Conservation (phyloP, 2,888 invertebrate genomes). For the Lithophane ornitopus region DNA sequence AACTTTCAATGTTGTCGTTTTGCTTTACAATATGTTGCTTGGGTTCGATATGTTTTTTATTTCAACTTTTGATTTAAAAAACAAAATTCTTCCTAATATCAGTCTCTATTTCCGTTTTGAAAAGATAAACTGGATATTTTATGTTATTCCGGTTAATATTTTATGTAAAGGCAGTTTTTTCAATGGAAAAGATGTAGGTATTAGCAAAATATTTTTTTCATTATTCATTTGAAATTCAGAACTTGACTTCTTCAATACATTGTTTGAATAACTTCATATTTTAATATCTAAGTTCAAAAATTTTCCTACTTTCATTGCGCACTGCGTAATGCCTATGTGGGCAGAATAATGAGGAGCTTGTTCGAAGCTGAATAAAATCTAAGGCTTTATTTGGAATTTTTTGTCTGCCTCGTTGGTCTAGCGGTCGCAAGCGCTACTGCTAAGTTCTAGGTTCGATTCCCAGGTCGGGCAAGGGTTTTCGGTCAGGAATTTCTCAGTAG, state of each 20-base stretch:
- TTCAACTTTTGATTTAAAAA: background rate
- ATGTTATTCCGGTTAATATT: background rate
- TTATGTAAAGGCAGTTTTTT: background rate
- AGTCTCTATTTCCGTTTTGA: too few species aligned
- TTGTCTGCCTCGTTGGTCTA: too few species aligned
- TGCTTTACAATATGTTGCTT: background rate
- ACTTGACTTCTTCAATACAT: constrained; percentile 6
- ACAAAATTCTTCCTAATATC: too few species aligned
- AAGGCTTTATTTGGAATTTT: constrained; percentile 18
- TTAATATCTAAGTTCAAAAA: background rate
- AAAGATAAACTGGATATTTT: background rate
- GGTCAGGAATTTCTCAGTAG: too few species aligned
- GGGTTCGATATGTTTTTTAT: background rate
- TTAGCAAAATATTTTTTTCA: background rate
- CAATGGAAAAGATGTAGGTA: background rate
- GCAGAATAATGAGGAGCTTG: constrained; percentile 33
- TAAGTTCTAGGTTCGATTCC: too few species aligned
- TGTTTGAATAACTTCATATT: constrained; percentile 16
- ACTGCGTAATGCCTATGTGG: constrained; percentile 10
- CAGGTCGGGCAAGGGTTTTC: too few species aligned
- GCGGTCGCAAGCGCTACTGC: too few species aligned
- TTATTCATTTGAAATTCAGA: constrained; percentile 6
- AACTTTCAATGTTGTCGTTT: constrained; percentile 9
- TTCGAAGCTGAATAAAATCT: constrained; percentile 26
- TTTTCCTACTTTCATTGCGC: constrained; percentile 26